Percentiles rank a stretch among this genome's conserved stretches.
phyloP scores from a whole-genome alignment of 2,888 invertebrate genomes.

The Hypomecis punctinalis region DNA sequence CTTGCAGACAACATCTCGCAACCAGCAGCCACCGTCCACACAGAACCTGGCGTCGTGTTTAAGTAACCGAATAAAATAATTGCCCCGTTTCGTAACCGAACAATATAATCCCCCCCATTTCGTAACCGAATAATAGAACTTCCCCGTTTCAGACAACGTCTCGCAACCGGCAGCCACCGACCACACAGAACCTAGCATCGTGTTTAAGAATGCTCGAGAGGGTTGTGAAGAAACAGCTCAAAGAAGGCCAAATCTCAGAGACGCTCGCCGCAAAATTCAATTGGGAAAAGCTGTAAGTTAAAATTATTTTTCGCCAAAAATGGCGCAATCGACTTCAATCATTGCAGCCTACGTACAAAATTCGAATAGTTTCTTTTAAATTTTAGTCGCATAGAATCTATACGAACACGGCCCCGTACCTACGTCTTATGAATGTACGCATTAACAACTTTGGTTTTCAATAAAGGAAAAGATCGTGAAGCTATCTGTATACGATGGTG shows the following conservation, averaged over 20 bases:
- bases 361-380: no score
- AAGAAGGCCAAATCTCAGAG: slow-evolving; percentile 73
- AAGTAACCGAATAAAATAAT: no score
- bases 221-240: slow-evolving; percentile 72
- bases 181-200: slow-evolving; percentile 67
- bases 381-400: no score
- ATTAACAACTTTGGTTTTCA: no score
- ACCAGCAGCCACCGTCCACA: slow-evolving; percentile 66
- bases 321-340: no score
- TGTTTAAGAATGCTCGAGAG: slow-evolving; percentile 68
- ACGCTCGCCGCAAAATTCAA: slow-evolving; percentile 68
- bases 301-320: not conserved
- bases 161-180: slow-evolving; percentile 69
- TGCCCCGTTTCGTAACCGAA: no score
- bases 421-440: no score
- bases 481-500: no score
- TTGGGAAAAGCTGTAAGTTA: slow-evolving; percentile 73
- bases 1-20: slow-evolving; percentile 72
- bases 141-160: slow-evolving; percentile 63
- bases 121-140: not conserved
- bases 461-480: no score
- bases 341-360: no score
- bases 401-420: no score
- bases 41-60: slow-evolving; percentile 70
- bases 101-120: no score